Evolutionary conservation across 2,888 invertebrate genomes (phyloP), one percentile per base, ranked within the genome.

Genomic region (Amblyteles armatorius): DNA sequence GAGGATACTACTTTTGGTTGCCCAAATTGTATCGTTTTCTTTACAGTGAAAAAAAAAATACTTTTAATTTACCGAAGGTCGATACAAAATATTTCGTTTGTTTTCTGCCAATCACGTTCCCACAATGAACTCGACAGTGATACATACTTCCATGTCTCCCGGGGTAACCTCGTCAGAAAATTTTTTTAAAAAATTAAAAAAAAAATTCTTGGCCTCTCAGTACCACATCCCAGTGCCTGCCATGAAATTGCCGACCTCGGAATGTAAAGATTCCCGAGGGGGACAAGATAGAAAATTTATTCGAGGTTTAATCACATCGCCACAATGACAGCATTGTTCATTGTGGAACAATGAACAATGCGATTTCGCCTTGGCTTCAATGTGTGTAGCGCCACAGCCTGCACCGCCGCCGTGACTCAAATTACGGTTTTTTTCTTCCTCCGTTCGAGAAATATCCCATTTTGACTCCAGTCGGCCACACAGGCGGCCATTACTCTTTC

Each of bases 301-400:
- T 91, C 88, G 88, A 89, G 88, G 88, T 90, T 90, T 91, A 91
- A 91, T 91, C 90, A 90, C 91, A 90, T 90, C 86, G 89, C 87
- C 89, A 90, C 90, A 91, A 91, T 91, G 91, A 89, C 88, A 88
- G 90, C 87, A 91, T 91, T 91, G 91, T 91, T 91, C 89, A 83
- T 72, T 50, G 83, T 48, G 79, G 88, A 89, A 91, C 91, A 91
- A 91, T 91, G 83, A 88, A 55, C 63, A 50, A 83, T 81, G 48
- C 83, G 71, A 55, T 71, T 67, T 40, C 55, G n/a, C 57, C 44
- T n/a, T 57, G 72, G 26, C 36, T n/a, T 16, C 29, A 13, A 44
- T 79, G 65, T 74, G 73, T 68, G 57, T 36, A 60, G 57, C 68
- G 44, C 60, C 60, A 63, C 57, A 60, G 57, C 72, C 44, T 9